Conservation (phyloP, 1,140 invertebrate genomes). For the Atta cephalotes region DNA sequence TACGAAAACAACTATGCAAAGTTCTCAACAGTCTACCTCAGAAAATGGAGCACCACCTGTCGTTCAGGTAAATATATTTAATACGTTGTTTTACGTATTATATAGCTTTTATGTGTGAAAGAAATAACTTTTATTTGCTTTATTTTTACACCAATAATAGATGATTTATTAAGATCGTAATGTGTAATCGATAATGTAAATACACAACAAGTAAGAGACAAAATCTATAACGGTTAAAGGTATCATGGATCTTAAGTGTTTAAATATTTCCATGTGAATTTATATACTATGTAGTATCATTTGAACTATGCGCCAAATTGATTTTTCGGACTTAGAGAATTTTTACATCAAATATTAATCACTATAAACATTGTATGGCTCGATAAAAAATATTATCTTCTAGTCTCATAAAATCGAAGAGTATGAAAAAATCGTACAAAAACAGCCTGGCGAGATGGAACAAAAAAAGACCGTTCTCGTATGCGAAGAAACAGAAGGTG, state of each 20-base stretch:
- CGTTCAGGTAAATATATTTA: constrained; percentile 79
- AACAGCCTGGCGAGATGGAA: constrained; percentile 80
- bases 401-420: constrained; percentile 86
- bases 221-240: too few species aligned
- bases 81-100: constrained; percentile 9
- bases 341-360: background rate
- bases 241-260: too few species aligned
- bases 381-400: constrained; percentile 13
- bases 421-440: constrained; percentile 85
- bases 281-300: too few species aligned
- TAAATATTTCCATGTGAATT: too few species aligned
- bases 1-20: constrained; percentile 81
- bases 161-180: too few species aligned
- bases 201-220: too few species aligned
- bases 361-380: background rate
- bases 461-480: constrained; percentile 84
- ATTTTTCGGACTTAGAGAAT: too few species aligned
- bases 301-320: too few species aligned
- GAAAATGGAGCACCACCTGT: constrained; percentile 84
- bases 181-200: too few species aligned
- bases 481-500: constrained; percentile 81
- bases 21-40: constrained; percentile 81
- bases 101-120: background rate
- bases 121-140: background rate
- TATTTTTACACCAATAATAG: background rate